Conservation (phyloP, 2,797 vertebrate genomes). For the Amblyraja radiata region DNA sequence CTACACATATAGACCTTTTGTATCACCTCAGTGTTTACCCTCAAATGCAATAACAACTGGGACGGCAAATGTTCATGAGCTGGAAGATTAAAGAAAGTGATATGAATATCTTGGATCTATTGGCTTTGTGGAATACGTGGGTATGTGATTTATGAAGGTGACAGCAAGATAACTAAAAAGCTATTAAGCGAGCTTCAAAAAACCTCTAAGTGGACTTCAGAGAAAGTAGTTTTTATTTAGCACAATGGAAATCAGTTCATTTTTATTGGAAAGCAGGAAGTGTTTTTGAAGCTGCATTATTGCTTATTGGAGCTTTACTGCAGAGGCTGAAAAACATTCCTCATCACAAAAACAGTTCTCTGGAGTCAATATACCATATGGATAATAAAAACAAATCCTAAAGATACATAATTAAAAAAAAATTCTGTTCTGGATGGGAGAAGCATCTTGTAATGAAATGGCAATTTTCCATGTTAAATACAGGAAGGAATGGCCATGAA, state of each 20-base stretch:
- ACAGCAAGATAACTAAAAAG: background rate
- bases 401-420: background rate
- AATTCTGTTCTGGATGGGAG: background rate
- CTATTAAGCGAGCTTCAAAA: background rate
- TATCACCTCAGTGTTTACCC: background rate
- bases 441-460: background rate
- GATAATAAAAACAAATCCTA: background rate
- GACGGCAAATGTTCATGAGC: background rate
- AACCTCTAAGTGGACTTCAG: background rate
- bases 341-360: background rate
- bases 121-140: background rate
- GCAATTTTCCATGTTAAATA: background rate
- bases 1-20: too few relatives aligned
- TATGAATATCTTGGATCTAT: background rate
- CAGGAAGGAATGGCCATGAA: background rate
- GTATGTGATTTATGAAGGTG: background rate
- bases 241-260: background rate
- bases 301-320: background rate
- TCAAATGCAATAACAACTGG: background rate
- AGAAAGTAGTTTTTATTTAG: background rate
- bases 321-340: background rate
- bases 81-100: background rate
- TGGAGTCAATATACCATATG: background rate
- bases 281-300: background rate
- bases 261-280: background rate